Evolutionary conservation across 2,888 invertebrate genomes (phyloP), one percentile per base, ranked within the genome.

Genomic region (Caradrina kadenii): DNA sequence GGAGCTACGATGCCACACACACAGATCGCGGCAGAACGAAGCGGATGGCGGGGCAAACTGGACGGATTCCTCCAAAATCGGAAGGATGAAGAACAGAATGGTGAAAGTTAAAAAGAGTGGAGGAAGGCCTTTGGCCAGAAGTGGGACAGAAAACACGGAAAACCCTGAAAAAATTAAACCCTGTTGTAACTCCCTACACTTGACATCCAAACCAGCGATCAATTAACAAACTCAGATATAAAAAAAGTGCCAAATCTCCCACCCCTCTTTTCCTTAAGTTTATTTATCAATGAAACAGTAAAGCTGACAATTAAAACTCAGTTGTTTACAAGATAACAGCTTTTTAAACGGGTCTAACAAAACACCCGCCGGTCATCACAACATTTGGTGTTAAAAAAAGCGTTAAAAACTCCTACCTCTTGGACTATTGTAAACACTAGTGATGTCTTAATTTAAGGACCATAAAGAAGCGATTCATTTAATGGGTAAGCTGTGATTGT

Each of bases 401-500:
- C 76, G 65, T 76, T 75, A 73, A 78, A 73, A 72, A 31, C 58
- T 69, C 68, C 69, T 81, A 77, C 74, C 73, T 77, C 45, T 73
- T 49, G 39, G 49, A 48, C 49, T 19, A 15, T 65, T 63, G 70
- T 77, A 77, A 78, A 77, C 75, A 75, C 21, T 61, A 58, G 67
- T 72, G 63, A 85, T 81, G 86, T 83, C 85, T 86, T 84, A 73
- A 85, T 85, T 80, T 71, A 19, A 75, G 64, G 55, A 64, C 52
- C 39, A 31, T 76, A 54, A 70, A 70, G 69, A 59, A 52, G 49
- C 60, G 2, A 64, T 79, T 35, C 62, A 69, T 63, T 79, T 79
- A 19, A 79, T 62, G 65, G 55, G 42, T 19, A 21, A 19, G 56
- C 39, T 76, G 56, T 65, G 59, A 66, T 60, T 65, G 19, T 35